Conservation (phyloP, 2,797 vertebrate genomes). For the Anisognathus igniventris region DNA sequence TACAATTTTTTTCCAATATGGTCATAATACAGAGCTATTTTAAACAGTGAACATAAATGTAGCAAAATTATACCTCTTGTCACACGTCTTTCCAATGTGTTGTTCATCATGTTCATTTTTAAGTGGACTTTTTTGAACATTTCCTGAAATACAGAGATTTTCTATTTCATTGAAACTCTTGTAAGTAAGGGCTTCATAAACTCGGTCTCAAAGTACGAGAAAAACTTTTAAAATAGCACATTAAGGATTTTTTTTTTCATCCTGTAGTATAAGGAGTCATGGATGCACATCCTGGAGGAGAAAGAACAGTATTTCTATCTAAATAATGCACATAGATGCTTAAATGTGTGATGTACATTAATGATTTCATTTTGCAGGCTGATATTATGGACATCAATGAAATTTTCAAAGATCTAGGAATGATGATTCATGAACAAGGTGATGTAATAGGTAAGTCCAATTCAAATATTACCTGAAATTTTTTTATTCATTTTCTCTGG, state of each 20-base stretch:
- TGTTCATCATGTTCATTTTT: background rate
- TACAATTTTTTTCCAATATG: background rate
- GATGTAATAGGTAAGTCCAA: slow-evolving; percentile 90
- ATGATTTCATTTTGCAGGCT: slow-evolving; percentile 72
- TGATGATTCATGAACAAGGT: slow-evolving; percentile 98
- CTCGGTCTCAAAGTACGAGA: background rate
- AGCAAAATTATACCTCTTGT: background rate
- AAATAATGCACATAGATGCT: background rate
- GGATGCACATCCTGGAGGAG: background rate
- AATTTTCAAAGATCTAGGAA: slow-evolving; percentile 97
- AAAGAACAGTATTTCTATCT: background rate
- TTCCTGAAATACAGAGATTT: background rate
- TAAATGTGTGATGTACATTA: background rate
- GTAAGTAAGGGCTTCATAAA: background rate
- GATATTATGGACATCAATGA: slow-evolving; percentile 97
- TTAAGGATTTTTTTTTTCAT: background rate
- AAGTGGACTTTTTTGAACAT: background rate
- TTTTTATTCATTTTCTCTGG: background rate
- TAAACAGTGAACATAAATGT: background rate
- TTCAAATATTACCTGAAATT: background rate
- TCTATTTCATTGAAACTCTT: background rate
- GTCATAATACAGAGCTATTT: background rate
- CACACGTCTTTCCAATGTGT: background rate
- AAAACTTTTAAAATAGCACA: background rate
- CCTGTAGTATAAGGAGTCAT: background rate